These are phyloP conservation scores for Iguana delicatissima DNA, from an alignment of 2,797 vertebrate species.

Conservation along the genomic window DNA sequence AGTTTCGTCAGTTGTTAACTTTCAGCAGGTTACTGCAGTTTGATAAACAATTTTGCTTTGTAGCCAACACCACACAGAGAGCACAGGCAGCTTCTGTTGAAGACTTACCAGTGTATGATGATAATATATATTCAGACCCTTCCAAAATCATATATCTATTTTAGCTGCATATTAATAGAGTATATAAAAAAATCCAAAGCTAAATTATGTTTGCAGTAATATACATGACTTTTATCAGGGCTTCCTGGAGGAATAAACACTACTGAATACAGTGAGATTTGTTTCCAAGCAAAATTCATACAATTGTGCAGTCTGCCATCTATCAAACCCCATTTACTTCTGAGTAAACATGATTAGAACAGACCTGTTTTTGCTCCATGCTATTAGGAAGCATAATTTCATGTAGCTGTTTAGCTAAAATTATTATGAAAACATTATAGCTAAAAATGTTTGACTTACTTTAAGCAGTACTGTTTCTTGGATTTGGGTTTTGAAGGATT, in stretches of 20 bases:
- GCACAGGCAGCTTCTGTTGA: background rate
- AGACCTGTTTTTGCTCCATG: background rate
- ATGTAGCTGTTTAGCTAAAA: background rate
- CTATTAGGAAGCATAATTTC: background rate
- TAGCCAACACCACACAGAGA: background rate
- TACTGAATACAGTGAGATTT: background rate
- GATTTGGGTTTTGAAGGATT: background rate
- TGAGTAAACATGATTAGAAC: background rate
- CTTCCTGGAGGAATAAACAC: background rate
- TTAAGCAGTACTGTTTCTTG: background rate
- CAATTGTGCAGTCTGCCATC: background rate
- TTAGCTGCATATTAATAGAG: background rate
- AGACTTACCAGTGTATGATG: background rate
- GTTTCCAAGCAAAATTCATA: background rate
- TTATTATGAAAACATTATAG: background rate
- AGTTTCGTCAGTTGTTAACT: slow-evolving; percentile 18
- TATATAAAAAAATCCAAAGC: background rate
- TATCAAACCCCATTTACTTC: too few relatives aligned
- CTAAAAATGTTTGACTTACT: background rate
- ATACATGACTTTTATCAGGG: background rate
- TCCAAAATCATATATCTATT: background rate
- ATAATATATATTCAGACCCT: background rate
- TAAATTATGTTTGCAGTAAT: slow-evolving; percentile 2
- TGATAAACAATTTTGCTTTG: background rate
- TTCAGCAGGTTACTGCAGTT: slow-evolving; percentile 36